These are phyloP conservation scores for Torymus aiolomorphi DNA, from an alignment of 2,888 invertebrate genomes.

Conservation along the genomic window DNA sequence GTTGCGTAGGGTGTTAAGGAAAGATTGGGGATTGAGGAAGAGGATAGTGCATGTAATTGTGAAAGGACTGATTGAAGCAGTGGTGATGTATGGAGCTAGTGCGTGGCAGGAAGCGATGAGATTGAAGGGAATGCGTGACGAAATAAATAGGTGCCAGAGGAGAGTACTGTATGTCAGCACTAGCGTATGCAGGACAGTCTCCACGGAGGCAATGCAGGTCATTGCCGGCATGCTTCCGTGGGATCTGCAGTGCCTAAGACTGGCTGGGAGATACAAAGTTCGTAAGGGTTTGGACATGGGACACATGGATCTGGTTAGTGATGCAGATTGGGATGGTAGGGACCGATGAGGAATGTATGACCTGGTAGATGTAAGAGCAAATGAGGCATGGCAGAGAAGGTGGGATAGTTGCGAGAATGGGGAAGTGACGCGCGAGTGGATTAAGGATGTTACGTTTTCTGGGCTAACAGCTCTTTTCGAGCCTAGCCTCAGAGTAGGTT, in stretches of 20 bases:
- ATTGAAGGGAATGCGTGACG: background rate
- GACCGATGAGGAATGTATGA: no score
- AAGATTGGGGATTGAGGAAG: constrained; percentile 1
- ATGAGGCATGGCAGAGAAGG: no score
- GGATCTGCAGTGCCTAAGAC: constrained; percentile 11
- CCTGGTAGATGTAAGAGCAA: no score
- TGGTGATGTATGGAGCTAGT: constrained; percentile 50
- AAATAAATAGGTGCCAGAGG: constrained; percentile 8
- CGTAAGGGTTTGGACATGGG: no score
- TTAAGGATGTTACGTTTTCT: no score
- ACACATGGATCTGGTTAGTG: no score
- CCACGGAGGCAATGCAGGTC: constrained; percentile 46
- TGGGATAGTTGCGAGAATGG: no score
- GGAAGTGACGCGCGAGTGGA: no score
- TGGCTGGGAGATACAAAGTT: background rate
- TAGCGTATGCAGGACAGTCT: constrained; percentile 57
- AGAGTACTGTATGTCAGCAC: constrained; percentile 49
- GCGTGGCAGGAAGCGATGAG: constrained; percentile 37
- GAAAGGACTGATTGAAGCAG: constrained; percentile 13
- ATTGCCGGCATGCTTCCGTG: background rate
- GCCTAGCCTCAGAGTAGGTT: no score
- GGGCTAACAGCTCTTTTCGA: no score
- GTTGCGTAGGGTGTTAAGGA: constrained; percentile 38
- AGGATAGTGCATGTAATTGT: background rate
- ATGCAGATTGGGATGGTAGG: no score